Percentiles rank a stretch among this genome's conserved stretches.
These are phyloP conservation scores for Xiphophorus maculatus DNA, from an alignment of 2,113 vertebrate genomes.

Conservation along the genomic window DNA sequence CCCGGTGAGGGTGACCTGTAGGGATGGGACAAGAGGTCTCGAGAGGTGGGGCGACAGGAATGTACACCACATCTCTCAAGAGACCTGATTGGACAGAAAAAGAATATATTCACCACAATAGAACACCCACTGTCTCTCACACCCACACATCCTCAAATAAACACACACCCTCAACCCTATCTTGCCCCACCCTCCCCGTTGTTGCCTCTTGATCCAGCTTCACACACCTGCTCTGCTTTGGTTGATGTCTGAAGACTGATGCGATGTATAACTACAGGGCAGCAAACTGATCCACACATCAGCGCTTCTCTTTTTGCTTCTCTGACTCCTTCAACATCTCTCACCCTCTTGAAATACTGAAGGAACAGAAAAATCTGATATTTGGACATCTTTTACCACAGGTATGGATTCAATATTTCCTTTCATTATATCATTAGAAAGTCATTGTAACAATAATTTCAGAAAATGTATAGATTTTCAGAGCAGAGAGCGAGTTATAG, in stretches of 20 bases:
- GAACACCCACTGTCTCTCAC: not conserved
- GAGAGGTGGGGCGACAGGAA: conserved; percentile 50
- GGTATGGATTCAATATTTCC: conserved; percentile 49
- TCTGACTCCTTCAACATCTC: conserved; percentile 21
- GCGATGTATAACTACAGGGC: conserved; percentile 24
- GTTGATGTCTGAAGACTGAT: conserved; percentile 19
- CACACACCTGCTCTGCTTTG: conserved; percentile 52
- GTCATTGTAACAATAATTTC: not conserved
- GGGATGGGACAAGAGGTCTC: conserved; percentile 55
- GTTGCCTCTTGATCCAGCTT: conserved; percentile 28
- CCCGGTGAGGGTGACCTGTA: conserved; percentile 64
- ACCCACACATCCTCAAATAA: conserved; percentile 14
- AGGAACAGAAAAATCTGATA: conserved; percentile 38
- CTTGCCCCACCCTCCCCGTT: conserved; percentile 31
- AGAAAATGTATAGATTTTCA: not conserved
- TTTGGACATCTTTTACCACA: conserved; percentile 19
- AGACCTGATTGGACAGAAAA: conserved; percentile 60
- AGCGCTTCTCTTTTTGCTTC: conserved; percentile 4
- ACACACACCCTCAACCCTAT: conserved; percentile 4
- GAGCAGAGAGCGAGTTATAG: no score
- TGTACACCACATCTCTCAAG: conserved; percentile 36
- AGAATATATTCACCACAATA: conserved; percentile 33
- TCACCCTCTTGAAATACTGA: conserved; percentile 6
- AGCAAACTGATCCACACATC: conserved; percentile 16
- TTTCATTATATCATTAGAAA: not conserved